Evolutionary conservation across 2,113 vertebrate species (phyloP).

Genomic region (Haemorhous mexicanus): DNA sequence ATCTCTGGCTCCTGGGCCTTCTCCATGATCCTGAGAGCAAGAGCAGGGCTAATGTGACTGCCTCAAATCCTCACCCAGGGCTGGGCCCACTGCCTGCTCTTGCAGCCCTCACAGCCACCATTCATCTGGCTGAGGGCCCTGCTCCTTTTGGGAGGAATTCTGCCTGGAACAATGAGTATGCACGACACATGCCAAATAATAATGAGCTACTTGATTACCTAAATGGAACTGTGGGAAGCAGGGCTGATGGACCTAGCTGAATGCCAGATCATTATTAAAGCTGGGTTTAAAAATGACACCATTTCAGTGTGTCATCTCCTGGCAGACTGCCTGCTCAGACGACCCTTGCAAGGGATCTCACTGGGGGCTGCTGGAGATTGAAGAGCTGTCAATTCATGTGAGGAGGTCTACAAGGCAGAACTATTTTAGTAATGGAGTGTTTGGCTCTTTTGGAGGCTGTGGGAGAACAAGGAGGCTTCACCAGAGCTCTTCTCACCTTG

Average conservation of each 20-base stretch:
- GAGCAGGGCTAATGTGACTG: neutral
- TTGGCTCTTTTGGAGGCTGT: neutral
- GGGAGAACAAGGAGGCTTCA: neutral
- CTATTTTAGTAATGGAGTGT: conserved; percentile 14
- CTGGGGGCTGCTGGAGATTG: neutral
- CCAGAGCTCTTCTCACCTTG: neutral
- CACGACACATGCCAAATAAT: neutral
- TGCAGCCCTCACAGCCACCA: neutral
- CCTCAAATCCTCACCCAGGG: neutral
- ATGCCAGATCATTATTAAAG: neutral
- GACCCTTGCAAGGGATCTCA: neutral
- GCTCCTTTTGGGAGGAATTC: neutral
- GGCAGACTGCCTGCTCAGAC: neutral
- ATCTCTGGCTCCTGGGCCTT: neutral
- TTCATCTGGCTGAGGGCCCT: neutral
- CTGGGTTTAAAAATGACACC: neutral
- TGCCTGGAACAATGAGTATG: neutral
- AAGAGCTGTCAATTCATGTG: neutral
- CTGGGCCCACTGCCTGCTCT: neutral
- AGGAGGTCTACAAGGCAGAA: conserved; percentile 28
- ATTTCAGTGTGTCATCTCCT: neutral
- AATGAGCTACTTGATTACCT: conserved; percentile 3
- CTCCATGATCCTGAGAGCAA: neutral
- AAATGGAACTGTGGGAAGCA: neutral
- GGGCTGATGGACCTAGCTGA: neutral